Percentiles rank a stretch among this genome's conserved stretches.
Conservation (phyloP, 2,888 invertebrate species). For the Mallateleia sp. region DNA sequence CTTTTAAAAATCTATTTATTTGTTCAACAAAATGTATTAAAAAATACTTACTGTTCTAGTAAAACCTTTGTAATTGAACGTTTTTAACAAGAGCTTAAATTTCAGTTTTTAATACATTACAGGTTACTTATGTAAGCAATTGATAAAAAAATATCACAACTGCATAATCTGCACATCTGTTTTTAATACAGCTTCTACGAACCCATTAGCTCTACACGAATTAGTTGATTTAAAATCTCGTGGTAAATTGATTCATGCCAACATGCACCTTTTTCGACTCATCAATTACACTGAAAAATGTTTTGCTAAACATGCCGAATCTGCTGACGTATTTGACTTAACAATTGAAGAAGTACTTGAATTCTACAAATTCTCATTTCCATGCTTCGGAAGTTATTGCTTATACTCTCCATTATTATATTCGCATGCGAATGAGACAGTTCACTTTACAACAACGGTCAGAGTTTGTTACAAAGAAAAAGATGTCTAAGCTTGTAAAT, state of each 20-base stretch:
- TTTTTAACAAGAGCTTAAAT: too few species aligned
- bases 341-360: too few species aligned
- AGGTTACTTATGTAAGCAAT: too few species aligned
- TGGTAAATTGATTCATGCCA: slow-evolving; percentile 47
- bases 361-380: too few species aligned
- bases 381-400: slow-evolving; percentile 57
- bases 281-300: slow-evolving; percentile 29
- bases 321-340: slow-evolving; percentile 37
- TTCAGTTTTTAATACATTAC: too few species aligned
- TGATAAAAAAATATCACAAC: too few species aligned
- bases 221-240: slow-evolving; percentile 44
- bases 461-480: slow-evolving; percentile 3
- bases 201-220: background rate
- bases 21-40: too few species aligned
- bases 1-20: too few species aligned
- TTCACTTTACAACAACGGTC: slow-evolving; percentile 20
- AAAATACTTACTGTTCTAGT: too few species aligned
- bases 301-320: slow-evolving; percentile 42
- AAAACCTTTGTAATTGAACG: too few species aligned
- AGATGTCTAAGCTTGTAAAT: slow-evolving; percentile 10
- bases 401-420: slow-evolving; percentile 55
- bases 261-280: slow-evolving; percentile 25
- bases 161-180: background rate
- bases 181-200: background rate
- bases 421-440: slow-evolving; percentile 53